Evolutionary conservation across 2,888 invertebrate genomes (phyloP), one percentile per base, ranked within the genome.

Genomic region (Xylota segnis): DNA sequence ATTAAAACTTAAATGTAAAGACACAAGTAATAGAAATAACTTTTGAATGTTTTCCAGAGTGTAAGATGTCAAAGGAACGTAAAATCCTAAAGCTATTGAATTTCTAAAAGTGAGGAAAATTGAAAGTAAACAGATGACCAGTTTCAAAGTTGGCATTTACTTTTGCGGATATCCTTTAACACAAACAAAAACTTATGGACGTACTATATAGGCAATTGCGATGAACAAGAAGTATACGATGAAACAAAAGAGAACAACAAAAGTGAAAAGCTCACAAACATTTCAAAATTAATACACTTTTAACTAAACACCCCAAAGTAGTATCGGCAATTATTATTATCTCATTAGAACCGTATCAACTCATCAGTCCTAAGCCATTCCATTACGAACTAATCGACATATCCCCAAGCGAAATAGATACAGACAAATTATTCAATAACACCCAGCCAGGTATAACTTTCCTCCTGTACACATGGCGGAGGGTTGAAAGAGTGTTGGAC

Each of bases 361-460:
- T 23, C 27, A 7, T 40, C 16, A 12, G 12, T 40, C 23, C 10
- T 50, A 50, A 50, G 6, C 0, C 12, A 50, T 9, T 59, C 12
- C 18, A 58, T 12, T 40, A 23, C 7, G 5, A 23, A 59, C 7
- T 12, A 40, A 40, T 59, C 59, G 40, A 12, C 18, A 43, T 34
- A n/a, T 52, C 6, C 29, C 52, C 43, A 40, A n/a, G 0, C 43
- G 0, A 29, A 23, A 27, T 5, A 32, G 4, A 14, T 16, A 10
- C 7, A 47, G 6, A 14, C 27, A 14, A n/a, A 47, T 47, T 58
- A 45, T 58, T 59, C 9, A 27, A 59, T 59, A 47, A 47, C 23
- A 23, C 14, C 40, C 14, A 34, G 34, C 58, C 45, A 58, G 18
- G 16, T 56, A 70, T 45, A 47, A 58, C 34, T 66, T 47, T 7